A percentile compares a stretch with the other conserved stretches of the same genome.
phyloP scores from a whole-genome alignment of 2,797 vertebrate species.

The Odontamblyopus rebecca region DNA sequence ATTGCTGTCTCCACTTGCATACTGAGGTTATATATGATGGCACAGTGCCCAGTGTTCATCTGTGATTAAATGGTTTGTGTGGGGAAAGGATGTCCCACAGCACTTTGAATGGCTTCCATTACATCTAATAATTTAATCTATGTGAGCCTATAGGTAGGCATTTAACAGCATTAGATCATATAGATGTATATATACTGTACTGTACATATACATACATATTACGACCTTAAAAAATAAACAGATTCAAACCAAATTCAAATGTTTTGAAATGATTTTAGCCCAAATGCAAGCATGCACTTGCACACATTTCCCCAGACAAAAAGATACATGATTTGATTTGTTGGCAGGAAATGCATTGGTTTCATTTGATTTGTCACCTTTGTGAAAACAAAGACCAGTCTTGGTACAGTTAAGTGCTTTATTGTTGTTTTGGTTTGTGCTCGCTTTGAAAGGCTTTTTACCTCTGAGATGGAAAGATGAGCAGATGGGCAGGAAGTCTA shows the following conservation, averaged over 20 bases:
- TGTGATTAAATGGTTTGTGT: slow-evolving; percentile 78
- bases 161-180: not conserved
- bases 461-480: slow-evolving; percentile 74
- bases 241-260: not conserved
- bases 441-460: slow-evolving; percentile 71
- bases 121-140: slow-evolving; percentile 66
- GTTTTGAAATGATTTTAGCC: not conserved
- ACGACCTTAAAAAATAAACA: not conserved
- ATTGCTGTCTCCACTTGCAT: slow-evolving; percentile 43
- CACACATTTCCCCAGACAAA: slow-evolving; percentile 16
- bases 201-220: no score
- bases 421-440: slow-evolving; percentile 55
- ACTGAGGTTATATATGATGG: slow-evolving; percentile 54
- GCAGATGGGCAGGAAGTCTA: slow-evolving; percentile 60
- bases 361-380: slow-evolving; percentile 72
- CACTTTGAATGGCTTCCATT: slow-evolving; percentile 76
- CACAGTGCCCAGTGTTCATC: slow-evolving; percentile 52
- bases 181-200: not conserved
- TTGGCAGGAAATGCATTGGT: slow-evolving; percentile 43
- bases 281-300: slow-evolving; percentile 1
- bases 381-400: slow-evolving; percentile 61
- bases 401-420: slow-evolving; percentile 69
- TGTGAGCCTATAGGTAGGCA: slow-evolving; percentile 44
- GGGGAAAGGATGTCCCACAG: slow-evolving; percentile 75
- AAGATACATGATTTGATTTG: slow-evolving; percentile 61